Base-by-base conservation (phyloP, 2,113 vertebrate species). In the Chaetops frenatus region DNA sequence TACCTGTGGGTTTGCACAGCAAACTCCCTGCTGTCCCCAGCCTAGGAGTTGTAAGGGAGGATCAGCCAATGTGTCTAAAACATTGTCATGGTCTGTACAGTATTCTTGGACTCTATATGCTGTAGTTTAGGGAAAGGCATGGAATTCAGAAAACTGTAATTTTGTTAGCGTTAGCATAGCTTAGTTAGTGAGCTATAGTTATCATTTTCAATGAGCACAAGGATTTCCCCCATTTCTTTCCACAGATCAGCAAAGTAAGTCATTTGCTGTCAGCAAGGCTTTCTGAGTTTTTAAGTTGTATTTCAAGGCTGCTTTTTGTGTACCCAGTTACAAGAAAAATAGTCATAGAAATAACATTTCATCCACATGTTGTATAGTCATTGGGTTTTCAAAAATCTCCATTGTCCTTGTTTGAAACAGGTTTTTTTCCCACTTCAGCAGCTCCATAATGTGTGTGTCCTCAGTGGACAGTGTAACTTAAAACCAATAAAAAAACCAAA, bases 1-100 rank as follows among this genome's bases (percentile, higher is more conserved):
- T 50, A 19, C 28, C 33, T 13, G 8, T 21, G 15, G 0, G 0
- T 38, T 44, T 62, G 47, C 8, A 10, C 10, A 16, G 29, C 10
- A 45, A 82, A n/a, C 45, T 69, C 54, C 0, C 0, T n/a, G 16
- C 38, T 73, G 47, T 40, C 19, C 40, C 28, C 73, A 6, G 58
- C 25, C 1, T 1, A 19, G 53, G 31, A 83, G 3, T 9, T 73
- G 28, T 23, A 42, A 57, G 58, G n/a, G 57, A 53, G 74, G 42
- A 66, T 54, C 56, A 85, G 57, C 23, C 81, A 23, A 18, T 21
- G 3, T 81, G 67, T 66, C 61, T 58, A 64, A 83, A 56, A 33
- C 15, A 60, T 28, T 90, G 47, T 17, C 57, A 38, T 51, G 57
- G n/a, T 48, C 33, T 64, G 6, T 47, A 56, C 76, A 79, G 38